Evolutionary conservation across 2,888 invertebrate species (phyloP).

Genomic region (Drosophila recens): DNA sequence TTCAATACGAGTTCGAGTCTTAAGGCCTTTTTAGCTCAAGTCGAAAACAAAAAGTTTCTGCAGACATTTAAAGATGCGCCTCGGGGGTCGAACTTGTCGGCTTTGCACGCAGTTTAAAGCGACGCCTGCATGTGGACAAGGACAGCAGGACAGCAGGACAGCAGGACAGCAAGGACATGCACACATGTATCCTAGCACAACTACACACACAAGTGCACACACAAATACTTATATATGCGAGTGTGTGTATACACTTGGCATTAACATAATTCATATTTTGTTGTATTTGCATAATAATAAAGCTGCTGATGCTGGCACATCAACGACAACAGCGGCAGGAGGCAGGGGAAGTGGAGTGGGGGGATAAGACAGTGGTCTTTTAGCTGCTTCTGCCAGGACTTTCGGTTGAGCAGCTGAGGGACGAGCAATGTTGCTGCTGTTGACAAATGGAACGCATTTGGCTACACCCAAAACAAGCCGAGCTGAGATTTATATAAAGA

Average conservation of each 20-base stretch:
- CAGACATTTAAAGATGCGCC: constrained; percentile 32
- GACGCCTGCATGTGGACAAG: constrained; percentile 40
- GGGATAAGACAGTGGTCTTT: constrained; percentile 48
- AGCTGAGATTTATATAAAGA: constrained; percentile 66
- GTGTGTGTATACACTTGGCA: constrained; percentile 56
- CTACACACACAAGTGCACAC: not conserved
- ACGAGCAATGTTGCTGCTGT: constrained; percentile 39
- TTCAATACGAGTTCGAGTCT: constrained; percentile 31
- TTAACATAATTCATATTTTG: constrained; percentile 76
- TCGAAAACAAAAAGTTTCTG: constrained; percentile 47
- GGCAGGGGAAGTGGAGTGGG: not conserved
- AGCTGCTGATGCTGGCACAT: constrained; percentile 68
- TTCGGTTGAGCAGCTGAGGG: constrained; percentile 41
- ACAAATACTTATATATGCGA: not conserved
- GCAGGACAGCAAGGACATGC: constrained; percentile 30
- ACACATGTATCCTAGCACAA: constrained; percentile 25
- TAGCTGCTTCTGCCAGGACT: constrained; percentile 55
- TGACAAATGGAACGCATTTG: constrained; percentile 71
- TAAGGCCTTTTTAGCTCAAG: constrained; percentile 27
- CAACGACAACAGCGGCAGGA: constrained; percentile 25
- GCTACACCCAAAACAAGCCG: constrained; percentile 56
- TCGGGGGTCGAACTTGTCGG: constrained; percentile 44
- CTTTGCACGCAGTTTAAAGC: constrained; percentile 57
- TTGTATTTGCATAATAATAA: constrained; percentile 76
- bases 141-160: constrained; percentile 28